Conservation (phyloP, 2,888 invertebrate genomes). For the Phengaris arion region DNA sequence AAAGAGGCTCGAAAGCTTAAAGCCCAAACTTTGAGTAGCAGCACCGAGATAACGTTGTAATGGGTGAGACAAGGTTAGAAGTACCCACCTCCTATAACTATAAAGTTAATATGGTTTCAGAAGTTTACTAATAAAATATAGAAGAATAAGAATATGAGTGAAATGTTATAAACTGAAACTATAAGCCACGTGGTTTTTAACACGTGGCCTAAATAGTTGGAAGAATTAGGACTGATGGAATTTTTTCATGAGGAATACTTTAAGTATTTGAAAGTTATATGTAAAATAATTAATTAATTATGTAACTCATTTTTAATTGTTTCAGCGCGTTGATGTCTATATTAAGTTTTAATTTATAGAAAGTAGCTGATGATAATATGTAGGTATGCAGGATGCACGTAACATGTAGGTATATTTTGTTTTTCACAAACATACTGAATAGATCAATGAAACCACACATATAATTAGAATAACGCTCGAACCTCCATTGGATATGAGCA, state of each 20-base stretch:
- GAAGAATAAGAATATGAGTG: not conserved
- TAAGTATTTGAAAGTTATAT: not conserved
- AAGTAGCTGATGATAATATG: too few relatives aligned
- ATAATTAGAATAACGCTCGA: slow-evolving; percentile 32
- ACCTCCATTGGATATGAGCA: slow-evolving; percentile 68
- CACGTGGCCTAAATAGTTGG: not conserved
- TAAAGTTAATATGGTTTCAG: not conserved
- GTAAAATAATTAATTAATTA: not conserved
- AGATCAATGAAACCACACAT: not conserved
- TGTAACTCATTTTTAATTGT: not conserved
- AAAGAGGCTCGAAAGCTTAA: not conserved
- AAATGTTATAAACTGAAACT: not conserved
- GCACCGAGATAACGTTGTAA: not conserved
- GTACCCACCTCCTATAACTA: not conserved
- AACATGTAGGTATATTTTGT: too few relatives aligned
- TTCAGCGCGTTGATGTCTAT: not conserved
- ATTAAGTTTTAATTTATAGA: not conserved
- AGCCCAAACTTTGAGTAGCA: not conserved
- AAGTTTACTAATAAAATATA: not conserved
- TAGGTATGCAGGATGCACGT: too few relatives aligned
- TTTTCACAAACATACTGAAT: too few relatives aligned
- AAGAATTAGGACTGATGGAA: not conserved
- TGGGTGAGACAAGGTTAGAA: not conserved
- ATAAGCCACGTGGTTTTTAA: slow-evolving; percentile 1
- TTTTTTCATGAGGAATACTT: not conserved